Evolutionary conservation across 2,888 invertebrate species (phyloP), one percentile per base, ranked within the genome.

Genomic region (Serrognathus titanus): DNA sequence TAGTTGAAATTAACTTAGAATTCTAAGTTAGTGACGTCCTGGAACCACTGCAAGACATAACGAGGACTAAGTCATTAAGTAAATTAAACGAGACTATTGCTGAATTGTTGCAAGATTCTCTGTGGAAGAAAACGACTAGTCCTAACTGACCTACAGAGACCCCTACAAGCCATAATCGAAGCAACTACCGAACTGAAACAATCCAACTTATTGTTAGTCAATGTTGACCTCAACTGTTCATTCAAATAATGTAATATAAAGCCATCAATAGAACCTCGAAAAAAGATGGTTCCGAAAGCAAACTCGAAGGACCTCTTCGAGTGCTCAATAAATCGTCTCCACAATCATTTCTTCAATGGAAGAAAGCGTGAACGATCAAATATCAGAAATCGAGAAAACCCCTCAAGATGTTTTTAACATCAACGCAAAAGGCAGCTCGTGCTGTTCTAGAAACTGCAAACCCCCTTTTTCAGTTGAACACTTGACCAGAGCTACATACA

Each of bases 11-110:
- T n/a, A n/a, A n/a, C n/a, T n/a, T n/a, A n/a, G n/a, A n/a, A n/a
- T n/a, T n/a, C n/a, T n/a, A 69, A 48, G 68, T 75, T 11, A 75
- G 75, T 63, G 74, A 73, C 55, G 70, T 77, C 46, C 65, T 74
- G 35, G 75, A 79, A 57, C 77, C 80, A 1, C 59, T 77, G 2
- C 75, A 77, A 13, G 77, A 77, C 55, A 72, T 78, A 2, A 61
- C 68, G 3, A 66, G 65, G 51, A 71, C 65, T 45, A 54, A 60
- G 24, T 63, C 64, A 13, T 47, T 71, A 20, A 51, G 57, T 7
- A 64, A 66, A 40, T 61, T 72, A 8, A 58, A 66, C 47, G 61
- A 67, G 51, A 55, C 55, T 4, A 64, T 73, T 49, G 51, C 50
- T 5, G 53, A 58, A 31, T 53, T 67, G 9, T 55, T 65, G 3